Evolutionary conservation across 2,888 invertebrate species (phyloP).

Genomic region (Trichopria drosophilae): DNA sequence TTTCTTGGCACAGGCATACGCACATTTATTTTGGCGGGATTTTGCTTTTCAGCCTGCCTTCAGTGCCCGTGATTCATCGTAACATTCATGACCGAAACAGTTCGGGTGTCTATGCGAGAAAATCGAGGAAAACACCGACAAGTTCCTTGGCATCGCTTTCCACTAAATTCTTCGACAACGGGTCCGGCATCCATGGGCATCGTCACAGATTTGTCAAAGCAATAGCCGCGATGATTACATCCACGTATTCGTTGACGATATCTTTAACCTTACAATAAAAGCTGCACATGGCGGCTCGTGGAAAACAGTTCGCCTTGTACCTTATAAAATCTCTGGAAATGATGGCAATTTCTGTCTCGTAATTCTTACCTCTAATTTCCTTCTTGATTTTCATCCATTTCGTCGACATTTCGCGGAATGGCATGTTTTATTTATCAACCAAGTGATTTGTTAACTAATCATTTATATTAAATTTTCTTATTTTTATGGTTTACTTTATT

Average conservation of each 20-base stretch:
- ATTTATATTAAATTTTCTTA: too few species aligned
- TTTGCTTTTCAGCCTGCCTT: background rate
- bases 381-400: too few species aligned
- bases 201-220: conserved; percentile 32
- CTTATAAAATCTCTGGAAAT: too few species aligned
- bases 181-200: conserved; percentile 28
- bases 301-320: too few species aligned
- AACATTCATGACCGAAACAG: background rate
- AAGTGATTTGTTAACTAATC: too few species aligned
- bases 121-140: conserved; percentile 7
- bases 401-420: too few species aligned
- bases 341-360: too few species aligned
- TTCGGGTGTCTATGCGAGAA: conserved; percentile 3
- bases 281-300: background rate
- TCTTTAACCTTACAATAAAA: conserved; percentile 30
- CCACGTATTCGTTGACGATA: conserved; percentile 26
- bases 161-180: conserved; percentile 20
- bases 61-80: conserved; percentile 1
- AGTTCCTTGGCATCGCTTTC: conserved; percentile 24
- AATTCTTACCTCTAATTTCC: too few species aligned
- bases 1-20: conserved; percentile 10
- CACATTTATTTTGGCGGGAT: conserved; percentile 5
- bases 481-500: too few species aligned
- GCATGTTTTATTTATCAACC: too few species aligned
- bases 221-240: conserved; percentile 31